A percentile compares a stretch with the other conserved stretches of the same genome.
Evolutionary conservation across 2,113 vertebrate species (phyloP).

Genomic region (Petrocephalus zakoni): DNA sequence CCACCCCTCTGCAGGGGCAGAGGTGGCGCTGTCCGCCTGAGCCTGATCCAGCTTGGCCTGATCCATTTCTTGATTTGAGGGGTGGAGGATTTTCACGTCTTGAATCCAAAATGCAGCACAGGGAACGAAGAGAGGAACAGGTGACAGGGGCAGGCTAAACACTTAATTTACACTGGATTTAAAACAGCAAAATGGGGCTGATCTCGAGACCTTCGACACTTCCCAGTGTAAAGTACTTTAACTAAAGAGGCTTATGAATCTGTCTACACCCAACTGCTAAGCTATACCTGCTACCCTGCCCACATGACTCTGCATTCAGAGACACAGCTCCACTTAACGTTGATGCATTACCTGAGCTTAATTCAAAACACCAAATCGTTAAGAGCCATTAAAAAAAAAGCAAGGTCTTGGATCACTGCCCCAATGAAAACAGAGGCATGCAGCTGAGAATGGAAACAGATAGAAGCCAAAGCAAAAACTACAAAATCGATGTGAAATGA

Average conservation of each 20-base stretch:
- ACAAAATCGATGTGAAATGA: neutral
- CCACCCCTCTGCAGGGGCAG: neutral
- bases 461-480: neutral
- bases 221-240: neutral
- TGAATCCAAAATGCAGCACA: conserved; percentile 29
- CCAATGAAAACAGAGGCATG: neutral
- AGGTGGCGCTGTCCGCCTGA: neutral
- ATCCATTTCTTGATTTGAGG: conserved; percentile 42
- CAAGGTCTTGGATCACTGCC: conserved; percentile 16
- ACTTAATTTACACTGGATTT: conserved; percentile 22
- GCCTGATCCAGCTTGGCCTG: conserved; percentile 24
- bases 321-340: neutral
- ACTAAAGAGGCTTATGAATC: neutral
- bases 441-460: neutral
- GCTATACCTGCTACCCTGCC: neutral
- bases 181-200: neutral
- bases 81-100: conserved; percentile 35
- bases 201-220: neutral
- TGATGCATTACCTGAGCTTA: neutral
- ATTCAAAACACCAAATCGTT: neutral
- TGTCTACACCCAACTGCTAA: neutral
- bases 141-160: conserved; percentile 38
- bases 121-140: conserved; percentile 30
- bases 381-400: neutral
- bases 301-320: neutral